Base-by-base conservation (phyloP, 1,140 invertebrate species). In the Phortica variegata region DNA sequence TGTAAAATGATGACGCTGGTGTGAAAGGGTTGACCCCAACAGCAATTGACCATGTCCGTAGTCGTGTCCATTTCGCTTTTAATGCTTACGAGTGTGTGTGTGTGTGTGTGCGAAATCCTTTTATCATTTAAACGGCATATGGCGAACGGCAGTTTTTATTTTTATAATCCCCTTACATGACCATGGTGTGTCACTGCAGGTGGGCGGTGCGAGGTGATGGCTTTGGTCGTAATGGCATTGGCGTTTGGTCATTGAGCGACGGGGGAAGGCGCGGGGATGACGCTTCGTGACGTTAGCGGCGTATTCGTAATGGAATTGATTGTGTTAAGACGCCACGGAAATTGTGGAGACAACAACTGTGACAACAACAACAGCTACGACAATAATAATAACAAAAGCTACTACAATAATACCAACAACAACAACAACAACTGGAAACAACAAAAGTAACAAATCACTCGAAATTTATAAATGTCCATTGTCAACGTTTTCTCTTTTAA, bases 91-190 rank as follows among this genome's bases (percentile, higher is more conserved):
- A 19, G 34, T 10, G 33, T 32, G 47, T 43, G 19, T 36, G 29
- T 31, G 33, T 33, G 32, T 31, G 13, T 37, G 21, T 43, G 54
- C 10, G 33, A 63, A 68, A 68, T 68, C 63, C 63, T 63, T 68
- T 68, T 68, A 68, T 68, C 63, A 68, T 68, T 68, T 68, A 68
- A 68, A 68, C 68, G 63, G 65, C 63, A 68, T 68, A 68, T 68
- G 60, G 63, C 57, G 68, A 55, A 55, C 60, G 63, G 60, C 63
- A 60, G 63, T 59, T 68, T 68, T 62, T 68, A 68, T 68, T 68
- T 66, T 63, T 68, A 68, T 68, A 68, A 53, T 52, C 49, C 29
- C 46, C 20, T 17, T 8, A 38, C 23, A 26, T 26, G 10, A 5
- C 5, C 23, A 26, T 26, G 5, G 23, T 26, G 10, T 26, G 10